These are phyloP conservation scores for Ceratitis capitata DNA, from an alignment of 1,140 invertebrate genomes.

Conservation along the genomic window DNA sequence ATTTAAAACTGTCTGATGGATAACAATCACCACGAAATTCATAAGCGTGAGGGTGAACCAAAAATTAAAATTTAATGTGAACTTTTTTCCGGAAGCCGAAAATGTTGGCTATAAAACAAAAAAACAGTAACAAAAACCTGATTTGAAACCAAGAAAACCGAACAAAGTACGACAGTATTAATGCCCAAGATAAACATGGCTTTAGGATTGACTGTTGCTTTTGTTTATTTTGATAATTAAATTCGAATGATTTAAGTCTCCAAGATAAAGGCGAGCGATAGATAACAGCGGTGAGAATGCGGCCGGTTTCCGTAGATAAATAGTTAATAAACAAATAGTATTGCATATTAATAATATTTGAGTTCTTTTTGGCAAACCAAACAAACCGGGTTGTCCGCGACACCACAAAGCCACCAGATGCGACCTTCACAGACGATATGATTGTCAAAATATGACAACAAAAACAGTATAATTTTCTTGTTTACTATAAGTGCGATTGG, in stretches of 20 bases:
- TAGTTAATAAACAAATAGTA: neutral
- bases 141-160: neutral
- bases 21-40: neutral
- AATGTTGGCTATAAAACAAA: neutral
- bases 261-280: neutral
- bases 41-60: too few relatives aligned
- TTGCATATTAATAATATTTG: neutral
- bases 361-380: neutral
- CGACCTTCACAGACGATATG: neutral
- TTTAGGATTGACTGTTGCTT: neutral
- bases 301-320: conserved; percentile 1
- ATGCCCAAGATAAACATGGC: neutral
- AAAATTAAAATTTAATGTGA: neutral
- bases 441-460: neutral
- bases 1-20: neutral
- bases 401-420: neutral
- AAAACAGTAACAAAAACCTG: neutral
- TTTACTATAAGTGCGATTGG: too few relatives aligned
- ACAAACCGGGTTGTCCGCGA: neutral
- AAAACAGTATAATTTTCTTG: neutral
- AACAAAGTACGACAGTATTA: neutral
- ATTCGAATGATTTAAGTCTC: neutral
- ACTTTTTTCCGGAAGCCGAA: conserved; percentile 2
- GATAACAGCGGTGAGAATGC: too few relatives aligned
- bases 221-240: conserved; percentile 7